Conservation (phyloP, 2,113 vertebrate species). For the Panthera leo region DNA sequence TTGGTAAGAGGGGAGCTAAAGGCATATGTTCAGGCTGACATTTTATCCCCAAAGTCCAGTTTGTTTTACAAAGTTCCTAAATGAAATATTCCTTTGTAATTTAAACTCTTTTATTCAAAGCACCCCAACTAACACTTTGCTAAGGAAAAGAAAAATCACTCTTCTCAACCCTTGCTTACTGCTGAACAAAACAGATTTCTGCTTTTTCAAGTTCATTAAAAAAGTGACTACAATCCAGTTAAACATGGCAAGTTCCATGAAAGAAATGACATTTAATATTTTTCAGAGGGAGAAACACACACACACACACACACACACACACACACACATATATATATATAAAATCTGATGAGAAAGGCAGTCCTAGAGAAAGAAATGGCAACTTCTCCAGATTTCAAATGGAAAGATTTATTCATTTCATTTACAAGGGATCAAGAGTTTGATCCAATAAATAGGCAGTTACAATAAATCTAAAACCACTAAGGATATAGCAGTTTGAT, state of each 20-base stretch:
- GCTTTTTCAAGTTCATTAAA: neutral
- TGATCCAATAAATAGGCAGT: neutral
- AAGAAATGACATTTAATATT: neutral
- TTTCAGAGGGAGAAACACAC: neutral
- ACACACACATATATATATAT: neutral
- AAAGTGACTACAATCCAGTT: neutral
- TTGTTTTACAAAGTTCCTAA: neutral
- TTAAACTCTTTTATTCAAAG: neutral
- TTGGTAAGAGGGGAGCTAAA: neutral
- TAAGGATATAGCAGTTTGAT: neutral
- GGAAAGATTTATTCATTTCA: conserved; percentile 9
- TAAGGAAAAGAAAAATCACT: neutral
- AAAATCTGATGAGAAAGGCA: neutral
- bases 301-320: no score
- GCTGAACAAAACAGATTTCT: neutral
- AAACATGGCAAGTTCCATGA: neutral
- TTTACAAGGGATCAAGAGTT: neutral
- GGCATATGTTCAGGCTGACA: neutral
- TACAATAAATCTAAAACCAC: neutral
- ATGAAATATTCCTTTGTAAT: neutral
- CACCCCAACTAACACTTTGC: neutral
- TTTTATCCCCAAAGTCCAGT: neutral
- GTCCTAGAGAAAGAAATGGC: neutral
- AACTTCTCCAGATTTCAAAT: neutral
- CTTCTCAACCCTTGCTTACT: neutral